These are phyloP conservation scores for Callyntrura sp. DNA, from an alignment of 2,888 invertebrate species.

Conservation along the genomic window DNA sequence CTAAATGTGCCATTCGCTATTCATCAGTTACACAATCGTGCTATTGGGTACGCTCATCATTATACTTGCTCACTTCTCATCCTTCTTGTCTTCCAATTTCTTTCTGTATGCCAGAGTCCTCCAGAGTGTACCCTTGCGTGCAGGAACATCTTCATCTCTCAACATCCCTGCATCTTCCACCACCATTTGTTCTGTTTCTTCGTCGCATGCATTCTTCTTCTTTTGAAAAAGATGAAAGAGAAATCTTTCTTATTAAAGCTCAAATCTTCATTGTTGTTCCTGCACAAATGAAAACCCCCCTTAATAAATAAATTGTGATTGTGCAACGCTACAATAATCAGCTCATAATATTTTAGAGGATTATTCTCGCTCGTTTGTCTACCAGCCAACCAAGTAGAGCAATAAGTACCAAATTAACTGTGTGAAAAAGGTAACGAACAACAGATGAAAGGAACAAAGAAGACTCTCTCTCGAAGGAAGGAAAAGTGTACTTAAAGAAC, in stretches of 20 bases:
- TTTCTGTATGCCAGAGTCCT: no score
- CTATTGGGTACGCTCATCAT: no score
- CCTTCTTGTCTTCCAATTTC: no score
- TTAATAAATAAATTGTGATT: slow-evolving; percentile 14
- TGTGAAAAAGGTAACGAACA: slow-evolving; percentile 21
- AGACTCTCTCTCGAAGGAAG: not conserved
- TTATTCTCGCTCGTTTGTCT: slow-evolving; percentile 23
- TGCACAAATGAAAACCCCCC: not conserved
- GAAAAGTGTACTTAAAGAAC: not conserved
- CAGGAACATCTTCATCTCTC: no score
- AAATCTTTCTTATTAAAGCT: not conserved
- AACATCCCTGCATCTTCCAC: no score
- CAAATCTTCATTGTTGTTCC: slow-evolving; percentile 39
- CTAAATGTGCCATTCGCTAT: no score
- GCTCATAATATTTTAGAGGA: slow-evolving; percentile 42
- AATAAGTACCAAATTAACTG: slow-evolving; percentile 10
- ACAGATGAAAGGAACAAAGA: slow-evolving; percentile 7
- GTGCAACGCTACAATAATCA: slow-evolving; percentile 56
- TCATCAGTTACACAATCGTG: no score
- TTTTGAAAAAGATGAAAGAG: no score
- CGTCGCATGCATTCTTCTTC: no score
- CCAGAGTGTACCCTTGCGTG: no score
- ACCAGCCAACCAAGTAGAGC: slow-evolving; percentile 32
- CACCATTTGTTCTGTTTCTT: no score
- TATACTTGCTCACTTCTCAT: no score